Conservation (phyloP, 2,113 vertebrate genomes). For the Macrotis lagotis region DNA sequence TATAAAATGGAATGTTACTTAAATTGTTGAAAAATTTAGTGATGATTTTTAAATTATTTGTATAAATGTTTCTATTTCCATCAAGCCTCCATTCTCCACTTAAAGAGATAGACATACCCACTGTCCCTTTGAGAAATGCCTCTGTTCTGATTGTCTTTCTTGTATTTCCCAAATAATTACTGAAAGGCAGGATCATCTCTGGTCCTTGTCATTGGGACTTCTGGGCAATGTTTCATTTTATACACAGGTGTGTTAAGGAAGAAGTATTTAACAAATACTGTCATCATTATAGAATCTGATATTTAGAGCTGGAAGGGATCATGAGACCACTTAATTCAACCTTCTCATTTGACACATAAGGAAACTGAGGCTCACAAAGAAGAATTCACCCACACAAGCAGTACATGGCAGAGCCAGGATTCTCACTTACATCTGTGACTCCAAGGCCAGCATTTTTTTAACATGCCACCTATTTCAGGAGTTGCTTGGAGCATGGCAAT, state of each 20-base stretch:
- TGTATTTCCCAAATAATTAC: constrained; percentile 58
- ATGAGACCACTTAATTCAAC: neutral
- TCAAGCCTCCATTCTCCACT: neutral
- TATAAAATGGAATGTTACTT: neutral
- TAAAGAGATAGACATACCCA: constrained; percentile 43
- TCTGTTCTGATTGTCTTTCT: constrained; percentile 50
- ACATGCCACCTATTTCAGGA: neutral
- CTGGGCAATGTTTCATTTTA: constrained; percentile 25
- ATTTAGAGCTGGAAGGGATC: neutral
- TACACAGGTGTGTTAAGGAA: constrained; percentile 10
- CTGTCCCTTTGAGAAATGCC: constrained; percentile 44
- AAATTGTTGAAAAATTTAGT: neutral
- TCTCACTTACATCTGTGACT: neutral
- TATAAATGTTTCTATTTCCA: neutral
- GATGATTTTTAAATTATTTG: neutral
- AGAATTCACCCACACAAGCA: neutral
- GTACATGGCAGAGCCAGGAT: neutral
- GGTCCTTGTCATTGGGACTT: constrained; percentile 52
- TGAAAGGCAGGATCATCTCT: constrained; percentile 28
- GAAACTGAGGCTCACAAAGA: neutral
- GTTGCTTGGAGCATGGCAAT: neutral
- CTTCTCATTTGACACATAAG: neutral
- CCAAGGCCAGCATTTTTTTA: neutral
- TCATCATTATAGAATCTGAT: constrained; percentile 1
- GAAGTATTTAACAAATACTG: constrained; percentile 25